Conservation (phyloP, 2,113 vertebrate species). For the Chascanopsetta lugubris region DNA sequence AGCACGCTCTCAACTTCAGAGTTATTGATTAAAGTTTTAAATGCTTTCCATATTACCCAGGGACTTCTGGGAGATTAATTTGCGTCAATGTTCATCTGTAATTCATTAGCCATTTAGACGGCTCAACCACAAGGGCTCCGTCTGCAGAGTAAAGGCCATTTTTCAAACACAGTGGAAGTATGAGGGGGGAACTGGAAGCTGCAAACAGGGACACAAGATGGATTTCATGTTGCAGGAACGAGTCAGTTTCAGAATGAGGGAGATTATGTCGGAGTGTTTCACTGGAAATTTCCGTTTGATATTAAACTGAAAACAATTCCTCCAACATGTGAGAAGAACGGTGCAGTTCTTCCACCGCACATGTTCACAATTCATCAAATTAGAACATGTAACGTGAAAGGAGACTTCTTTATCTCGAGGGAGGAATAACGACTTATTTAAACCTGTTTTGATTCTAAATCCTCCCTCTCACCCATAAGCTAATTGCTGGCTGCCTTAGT, state of each 20-base stretch:
- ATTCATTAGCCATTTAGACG: conserved; percentile 99
- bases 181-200: conserved; percentile 30
- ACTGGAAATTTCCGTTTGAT: not conserved
- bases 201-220: conserved; percentile 7
- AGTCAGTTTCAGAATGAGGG: not conserved
- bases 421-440: too few relatives aligned
- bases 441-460: too few relatives aligned
- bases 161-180: conserved; percentile 87
- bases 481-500: too few relatives aligned
- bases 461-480: too few relatives aligned
- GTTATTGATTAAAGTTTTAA: conserved; percentile 99
- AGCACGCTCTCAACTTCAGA: conserved; percentile 97
- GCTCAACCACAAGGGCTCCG: conserved; percentile 92
- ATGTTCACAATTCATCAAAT: not conserved
- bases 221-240: not conserved
- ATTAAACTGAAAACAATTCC: not conserved
- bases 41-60: conserved; percentile 97
- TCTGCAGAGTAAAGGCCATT: conserved; percentile 93
- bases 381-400: not conserved
- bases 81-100: conserved; percentile 97
- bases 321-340: not conserved
- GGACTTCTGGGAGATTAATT: conserved; percentile 99
- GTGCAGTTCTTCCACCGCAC: too few relatives aligned
- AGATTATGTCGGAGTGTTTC: not conserved
- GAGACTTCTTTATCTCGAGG: too few relatives aligned